A percentile compares a stretch with the other conserved stretches of the same genome.
Conservation (phyloP, 1,140 invertebrate genomes). For the Choristoneura fumiferana region DNA sequence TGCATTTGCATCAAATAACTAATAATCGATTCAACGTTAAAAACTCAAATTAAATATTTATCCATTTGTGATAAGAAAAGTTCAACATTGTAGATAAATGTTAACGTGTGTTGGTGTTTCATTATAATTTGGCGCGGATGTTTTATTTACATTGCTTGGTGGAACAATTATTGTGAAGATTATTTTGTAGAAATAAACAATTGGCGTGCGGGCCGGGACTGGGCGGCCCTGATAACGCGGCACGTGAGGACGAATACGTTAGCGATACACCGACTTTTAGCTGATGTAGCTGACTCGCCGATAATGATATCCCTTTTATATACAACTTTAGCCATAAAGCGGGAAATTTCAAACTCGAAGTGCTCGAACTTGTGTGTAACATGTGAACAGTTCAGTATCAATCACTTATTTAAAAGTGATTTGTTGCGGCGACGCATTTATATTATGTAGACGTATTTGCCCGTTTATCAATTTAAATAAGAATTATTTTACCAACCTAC, state of each 20-base stretch:
- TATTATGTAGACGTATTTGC: no score
- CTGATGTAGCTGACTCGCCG: conserved; percentile 34
- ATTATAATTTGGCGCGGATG: no score
- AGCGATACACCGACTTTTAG: conserved; percentile 51
- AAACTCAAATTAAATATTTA: no score
- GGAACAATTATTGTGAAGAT: conserved; percentile 55
- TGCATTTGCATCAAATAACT: no score
- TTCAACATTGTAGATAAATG: no score
- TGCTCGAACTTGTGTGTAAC: no score
- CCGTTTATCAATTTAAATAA: no score
- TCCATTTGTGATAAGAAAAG: no score
- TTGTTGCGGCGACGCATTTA: neutral
- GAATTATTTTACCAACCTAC: no score
- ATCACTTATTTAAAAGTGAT: neutral
- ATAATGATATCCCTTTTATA: conserved; percentile 13
- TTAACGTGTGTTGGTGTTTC: no score
- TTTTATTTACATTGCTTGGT: conserved; percentile 14
- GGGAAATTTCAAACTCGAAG: no score
- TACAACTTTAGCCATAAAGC: neutral
- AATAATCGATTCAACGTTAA: no score
- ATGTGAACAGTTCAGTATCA: neutral
- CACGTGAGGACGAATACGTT: conserved; percentile 64
- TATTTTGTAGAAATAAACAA: conserved; percentile 64
- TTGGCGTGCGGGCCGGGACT: conserved; percentile 37
- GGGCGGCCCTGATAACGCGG: conserved; percentile 46